These are phyloP conservation scores for Raphicerus campestris DNA, from an alignment of 2,113 vertebrate genomes.

Conservation along the genomic window DNA sequence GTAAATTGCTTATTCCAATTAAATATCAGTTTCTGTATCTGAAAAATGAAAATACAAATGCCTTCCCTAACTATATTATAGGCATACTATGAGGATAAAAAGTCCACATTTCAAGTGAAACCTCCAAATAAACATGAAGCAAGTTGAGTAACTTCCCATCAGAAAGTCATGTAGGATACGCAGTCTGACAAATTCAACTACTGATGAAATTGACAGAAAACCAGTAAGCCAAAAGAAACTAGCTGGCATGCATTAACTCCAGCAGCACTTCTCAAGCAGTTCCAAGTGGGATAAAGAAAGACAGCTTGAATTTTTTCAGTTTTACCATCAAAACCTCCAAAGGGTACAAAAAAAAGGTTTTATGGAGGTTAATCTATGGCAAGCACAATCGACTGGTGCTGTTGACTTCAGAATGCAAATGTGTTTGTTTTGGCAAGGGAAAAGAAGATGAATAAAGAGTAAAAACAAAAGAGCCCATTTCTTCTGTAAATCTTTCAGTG, in stretches of 20 bases:
- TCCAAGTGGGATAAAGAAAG: neutral
- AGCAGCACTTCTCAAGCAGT: neutral
- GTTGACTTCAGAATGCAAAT: conserved; percentile 40
- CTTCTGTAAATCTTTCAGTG: conserved; percentile 18
- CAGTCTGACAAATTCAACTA: neutral
- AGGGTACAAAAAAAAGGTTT: neutral
- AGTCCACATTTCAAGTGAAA: neutral
- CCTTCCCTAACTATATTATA: too few species aligned
- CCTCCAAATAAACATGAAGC: neutral
- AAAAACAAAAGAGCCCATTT: conserved; percentile 43
- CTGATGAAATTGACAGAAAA: neutral
- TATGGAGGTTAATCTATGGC: neutral
- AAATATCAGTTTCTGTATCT: neutral
- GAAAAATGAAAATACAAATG: neutral
- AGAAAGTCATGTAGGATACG: neutral
- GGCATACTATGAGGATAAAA: neutral
- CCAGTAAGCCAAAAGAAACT: neutral
- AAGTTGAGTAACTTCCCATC: neutral
- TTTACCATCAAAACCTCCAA: neutral
- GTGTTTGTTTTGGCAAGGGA: conserved; percentile 22
- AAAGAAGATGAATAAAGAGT: conserved; percentile 24
- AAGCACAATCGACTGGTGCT: neutral
- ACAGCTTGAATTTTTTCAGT: neutral
- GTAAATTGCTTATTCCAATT: neutral
- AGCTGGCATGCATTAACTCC: neutral